Conservation (phyloP, 2,888 invertebrate species). For the Plebejus anna region DNA sequence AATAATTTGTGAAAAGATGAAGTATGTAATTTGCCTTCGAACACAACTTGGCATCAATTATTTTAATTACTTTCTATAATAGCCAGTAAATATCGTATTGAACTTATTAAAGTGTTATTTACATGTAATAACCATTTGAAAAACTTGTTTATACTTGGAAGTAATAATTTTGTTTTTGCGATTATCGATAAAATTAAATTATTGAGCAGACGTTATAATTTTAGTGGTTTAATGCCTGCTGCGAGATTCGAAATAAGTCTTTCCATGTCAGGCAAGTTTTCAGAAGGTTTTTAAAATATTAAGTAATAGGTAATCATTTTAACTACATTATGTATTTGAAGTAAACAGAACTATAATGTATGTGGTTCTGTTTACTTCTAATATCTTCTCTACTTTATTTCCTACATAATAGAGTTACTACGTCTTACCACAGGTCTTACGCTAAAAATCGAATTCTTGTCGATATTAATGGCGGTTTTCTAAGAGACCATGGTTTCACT, state of each 20-base stretch:
- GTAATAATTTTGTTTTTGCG: slow-evolving; percentile 31
- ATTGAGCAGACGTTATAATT: slow-evolving; percentile 4
- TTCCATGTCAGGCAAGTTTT: not conserved
- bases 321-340: no score
- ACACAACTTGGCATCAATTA: slow-evolving; percentile 23
- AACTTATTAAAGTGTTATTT: slow-evolving; percentile 31
- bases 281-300: no score
- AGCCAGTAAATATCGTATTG: slow-evolving; percentile 29
- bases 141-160: slow-evolving; percentile 24
- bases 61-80: slow-evolving; percentile 29
- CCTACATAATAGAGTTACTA: no score
- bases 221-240: not conserved
- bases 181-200: slow-evolving; percentile 25
- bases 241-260: not conserved
- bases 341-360: no score
- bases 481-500: not conserved
- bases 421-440: no score
- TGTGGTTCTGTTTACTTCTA: no score
- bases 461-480: not conserved
- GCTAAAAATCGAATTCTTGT: no score
- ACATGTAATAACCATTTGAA: slow-evolving; percentile 29
- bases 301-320: no score
- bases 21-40: slow-evolving; percentile 20
- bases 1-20: slow-evolving; percentile 11
- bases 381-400: no score